Evolutionary conservation across 2,113 vertebrate genomes (phyloP), one percentile per base, ranked within the genome.

Genomic region (rabbit (Oryctolagus cuniculus)): DNA sequence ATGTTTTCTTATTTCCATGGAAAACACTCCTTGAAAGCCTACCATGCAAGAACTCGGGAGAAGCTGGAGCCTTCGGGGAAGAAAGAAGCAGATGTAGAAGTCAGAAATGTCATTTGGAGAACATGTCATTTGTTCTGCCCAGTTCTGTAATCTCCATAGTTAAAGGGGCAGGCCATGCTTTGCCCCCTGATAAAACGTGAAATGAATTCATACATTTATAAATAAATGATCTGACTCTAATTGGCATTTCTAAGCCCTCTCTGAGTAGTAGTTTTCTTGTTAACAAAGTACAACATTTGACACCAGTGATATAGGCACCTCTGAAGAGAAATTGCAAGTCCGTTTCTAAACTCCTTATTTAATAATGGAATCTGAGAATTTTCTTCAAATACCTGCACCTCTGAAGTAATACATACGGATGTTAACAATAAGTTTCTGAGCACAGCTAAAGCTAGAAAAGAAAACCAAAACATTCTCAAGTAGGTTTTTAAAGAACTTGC

Each of bases 171-270:
- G 78, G 27, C 51, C 19, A 53, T 10, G n/a, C 44, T 94, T 75
- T 92, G 63, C 74, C 87, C 85, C 31, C 5, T 83, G 94, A 95
- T 80, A 84, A 93, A 90, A 95, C 0, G 1, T 66, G 66, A 88
- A 94, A 91, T 70, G 78, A 95, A 92, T 80, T 84, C 3, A 0
- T 77, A 83, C 83, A 89, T 81, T 94, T 96, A 91, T 96, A 96
- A 96, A 92, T 91, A 93, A 94, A 87, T 91, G 74, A 96, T 95
- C 92, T 91, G 93, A 95, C 55, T 92, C 74, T 90, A 93, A 97
- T 92, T 93, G 92, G 81, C 88, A 75, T 92, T 82, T 91, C 90
- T 90, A 66, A 92, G 93, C 36, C 53, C 74, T 94, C 88, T 93
- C 92, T 58, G 34, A 81, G 31, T 84, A 91, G 84, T 6, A 69